phyloP scores from a whole-genome alignment of 64 coral and sea anemone species.

The Montipora foliosa region DNA sequence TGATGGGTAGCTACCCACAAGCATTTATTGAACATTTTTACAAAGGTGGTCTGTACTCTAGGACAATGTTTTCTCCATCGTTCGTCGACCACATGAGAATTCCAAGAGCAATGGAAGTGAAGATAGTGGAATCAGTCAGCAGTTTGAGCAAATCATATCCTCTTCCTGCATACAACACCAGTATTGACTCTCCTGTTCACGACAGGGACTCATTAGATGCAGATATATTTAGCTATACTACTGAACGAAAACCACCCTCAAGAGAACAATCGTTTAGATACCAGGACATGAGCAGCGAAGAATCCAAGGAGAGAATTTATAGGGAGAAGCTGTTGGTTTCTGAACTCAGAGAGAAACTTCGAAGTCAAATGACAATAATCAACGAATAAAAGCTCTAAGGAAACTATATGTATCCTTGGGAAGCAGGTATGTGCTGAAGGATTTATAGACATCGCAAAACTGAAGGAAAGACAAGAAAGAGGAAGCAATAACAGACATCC shows the following conservation, averaged over 20 bases:
- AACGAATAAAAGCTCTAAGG: not conserved
- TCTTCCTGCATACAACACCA: not conserved
- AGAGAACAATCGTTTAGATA: slow-evolving; percentile 61
- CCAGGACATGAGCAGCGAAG: slow-evolving; percentile 60
- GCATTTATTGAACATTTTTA: slow-evolving; percentile 50
- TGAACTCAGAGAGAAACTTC: slow-evolving; percentile 53
- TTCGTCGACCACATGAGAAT: slow-evolving; percentile 63
- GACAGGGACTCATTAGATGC: not conserved
- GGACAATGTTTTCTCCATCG: slow-evolving; percentile 24
- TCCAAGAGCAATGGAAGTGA: slow-evolving; percentile 62
- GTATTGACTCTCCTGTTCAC: not conserved
- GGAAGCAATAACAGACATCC: no score
- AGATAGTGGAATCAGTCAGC: slow-evolving; percentile 44
- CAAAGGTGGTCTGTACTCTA: not conserved
- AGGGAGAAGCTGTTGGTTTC: slow-evolving; percentile 64
- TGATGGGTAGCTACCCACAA: slow-evolving; percentile 43
- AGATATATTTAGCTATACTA: slow-evolving; percentile 13
- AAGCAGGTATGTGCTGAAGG: no score
- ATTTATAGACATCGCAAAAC: no score
- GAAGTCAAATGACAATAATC: not conserved
- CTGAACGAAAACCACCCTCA: not conserved
- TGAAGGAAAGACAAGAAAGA: no score
- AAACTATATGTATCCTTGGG: not conserved
- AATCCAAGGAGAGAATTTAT: slow-evolving; percentile 40
- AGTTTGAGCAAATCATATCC: not conserved